Evolutionary conservation across 1,140 invertebrate species (phyloP).

Genomic region (Drosophila subobscura): DNA sequence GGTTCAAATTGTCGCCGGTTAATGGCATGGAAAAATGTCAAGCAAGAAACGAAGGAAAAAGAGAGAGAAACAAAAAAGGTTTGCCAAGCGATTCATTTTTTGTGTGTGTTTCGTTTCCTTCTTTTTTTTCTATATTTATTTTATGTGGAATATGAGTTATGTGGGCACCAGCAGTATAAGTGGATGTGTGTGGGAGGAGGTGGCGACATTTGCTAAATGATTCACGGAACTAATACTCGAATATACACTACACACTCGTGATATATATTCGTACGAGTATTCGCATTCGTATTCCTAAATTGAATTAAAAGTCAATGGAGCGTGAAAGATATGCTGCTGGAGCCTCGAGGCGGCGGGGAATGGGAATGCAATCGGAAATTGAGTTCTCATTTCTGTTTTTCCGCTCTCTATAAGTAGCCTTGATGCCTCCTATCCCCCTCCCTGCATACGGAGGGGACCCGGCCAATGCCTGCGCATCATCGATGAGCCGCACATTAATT

Average conservation of each 20-base stretch:
- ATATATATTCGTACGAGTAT: not conserved
- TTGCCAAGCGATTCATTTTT: slow-evolving; percentile 51
- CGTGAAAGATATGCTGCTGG: slow-evolving; percentile 28
- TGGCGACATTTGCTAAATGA: slow-evolving; percentile 55
- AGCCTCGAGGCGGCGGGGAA: slow-evolving; percentile 4
- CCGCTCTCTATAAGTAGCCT: too few species aligned
- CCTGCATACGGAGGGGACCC: not conserved
- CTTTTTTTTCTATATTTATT: too few species aligned
- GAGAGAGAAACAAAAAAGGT: slow-evolving; percentile 29
- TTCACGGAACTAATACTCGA: slow-evolving; percentile 37
- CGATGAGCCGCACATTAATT: slow-evolving; percentile 45
- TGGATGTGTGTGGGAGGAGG: slow-evolving; percentile 25
- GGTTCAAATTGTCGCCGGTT: slow-evolving; percentile 55
- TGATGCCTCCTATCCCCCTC: not conserved
- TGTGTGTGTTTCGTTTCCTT: slow-evolving; percentile 7
- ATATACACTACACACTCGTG: not conserved
- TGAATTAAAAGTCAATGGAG: slow-evolving; percentile 52
- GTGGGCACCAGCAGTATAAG: not conserved
- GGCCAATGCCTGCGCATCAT: slow-evolving; percentile 23
- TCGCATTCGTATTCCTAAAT: slow-evolving; percentile 16
- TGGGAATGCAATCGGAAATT: slow-evolving; percentile 20
- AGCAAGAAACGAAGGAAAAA: slow-evolving; percentile 33
- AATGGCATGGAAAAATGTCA: slow-evolving; percentile 78
- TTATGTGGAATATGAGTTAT: slow-evolving; percentile 39
- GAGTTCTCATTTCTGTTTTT: not conserved